These are phyloP conservation scores for Rallus crepitans DNA, from an alignment of 2,797 vertebrate genomes.

Conservation along the genomic window DNA sequence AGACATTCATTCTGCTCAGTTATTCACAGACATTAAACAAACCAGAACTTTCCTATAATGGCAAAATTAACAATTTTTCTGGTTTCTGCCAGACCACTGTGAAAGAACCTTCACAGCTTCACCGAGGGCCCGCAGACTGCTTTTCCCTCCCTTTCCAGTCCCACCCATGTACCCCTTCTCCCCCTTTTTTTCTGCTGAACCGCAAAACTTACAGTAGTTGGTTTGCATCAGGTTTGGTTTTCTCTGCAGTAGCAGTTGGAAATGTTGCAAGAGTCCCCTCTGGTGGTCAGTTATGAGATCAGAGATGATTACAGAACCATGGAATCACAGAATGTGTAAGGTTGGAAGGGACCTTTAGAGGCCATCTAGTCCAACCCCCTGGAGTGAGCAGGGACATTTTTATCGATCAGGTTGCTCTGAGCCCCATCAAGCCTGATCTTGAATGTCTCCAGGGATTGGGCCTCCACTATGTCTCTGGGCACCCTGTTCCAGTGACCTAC, in stretches of 20 bases:
- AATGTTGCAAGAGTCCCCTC: slow-evolving; percentile 18
- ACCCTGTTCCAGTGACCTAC: too few species aligned
- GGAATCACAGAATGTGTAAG: too few species aligned
- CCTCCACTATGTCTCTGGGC: too few species aligned
- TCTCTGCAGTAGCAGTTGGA: background rate
- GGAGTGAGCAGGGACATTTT: too few species aligned
- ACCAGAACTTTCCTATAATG: background rate
- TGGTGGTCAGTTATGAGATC: background rate
- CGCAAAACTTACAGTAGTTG: background rate
- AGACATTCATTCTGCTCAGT: background rate
- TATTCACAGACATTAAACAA: background rate
- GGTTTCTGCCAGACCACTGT: background rate
- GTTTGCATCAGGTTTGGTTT: background rate
- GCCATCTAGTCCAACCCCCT: too few species aligned
- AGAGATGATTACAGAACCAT: too few species aligned
- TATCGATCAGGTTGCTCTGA: too few species aligned
- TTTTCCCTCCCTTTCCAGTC: fast-evolving
- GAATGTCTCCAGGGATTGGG: too few species aligned
- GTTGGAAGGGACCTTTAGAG: too few species aligned
- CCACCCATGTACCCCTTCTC: background rate
- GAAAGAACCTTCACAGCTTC: background rate
- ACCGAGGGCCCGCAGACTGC: background rate
- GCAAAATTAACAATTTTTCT: background rate
- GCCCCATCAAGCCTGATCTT: too few species aligned
- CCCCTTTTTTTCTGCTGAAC: background rate